Percentiles rank a stretch among this genome's conserved stretches.
Conservation (phyloP, 2,797 vertebrate species). For the Syngnathus rostellatus region DNA sequence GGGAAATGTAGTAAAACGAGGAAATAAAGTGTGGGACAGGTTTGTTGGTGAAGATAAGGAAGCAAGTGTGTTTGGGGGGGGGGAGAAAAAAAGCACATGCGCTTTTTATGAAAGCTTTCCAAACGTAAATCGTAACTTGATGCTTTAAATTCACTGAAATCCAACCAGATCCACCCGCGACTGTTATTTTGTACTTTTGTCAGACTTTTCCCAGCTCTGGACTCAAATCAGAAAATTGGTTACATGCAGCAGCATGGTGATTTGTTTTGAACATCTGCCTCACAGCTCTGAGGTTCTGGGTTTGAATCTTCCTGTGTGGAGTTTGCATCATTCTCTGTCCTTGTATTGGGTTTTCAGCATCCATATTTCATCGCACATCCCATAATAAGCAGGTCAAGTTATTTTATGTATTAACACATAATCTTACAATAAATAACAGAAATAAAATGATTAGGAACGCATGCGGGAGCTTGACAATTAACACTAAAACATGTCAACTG, state of each 20-base stretch:
- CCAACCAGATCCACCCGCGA: no score
- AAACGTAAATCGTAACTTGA: background rate
- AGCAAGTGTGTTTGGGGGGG: conserved; percentile 18
- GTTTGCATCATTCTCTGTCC: no score
- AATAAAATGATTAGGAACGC: background rate
- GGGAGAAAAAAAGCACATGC: conserved; percentile 36
- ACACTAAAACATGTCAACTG: background rate
- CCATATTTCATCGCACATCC: no score
- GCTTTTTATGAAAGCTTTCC: background rate
- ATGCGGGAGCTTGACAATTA: background rate
- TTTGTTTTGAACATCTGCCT: background rate
- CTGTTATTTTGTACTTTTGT: background rate
- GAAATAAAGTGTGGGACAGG: background rate
- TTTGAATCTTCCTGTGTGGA: background rate
- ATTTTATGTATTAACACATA: no score
- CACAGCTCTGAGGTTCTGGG: background rate
- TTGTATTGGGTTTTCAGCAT: no score
- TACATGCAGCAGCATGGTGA: background rate
- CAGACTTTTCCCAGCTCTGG: background rate
- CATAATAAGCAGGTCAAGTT: no score
- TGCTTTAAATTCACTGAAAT: background rate
- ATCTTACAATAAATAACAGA: background rate
- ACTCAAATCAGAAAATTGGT: background rate
- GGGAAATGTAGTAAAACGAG: background rate
- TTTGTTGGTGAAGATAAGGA: conserved; percentile 5